A percentile compares a stretch with the other conserved stretches of the same genome.
Conservation (phyloP, 2,113 vertebrate genomes). For the Anseranas semipalmata region DNA sequence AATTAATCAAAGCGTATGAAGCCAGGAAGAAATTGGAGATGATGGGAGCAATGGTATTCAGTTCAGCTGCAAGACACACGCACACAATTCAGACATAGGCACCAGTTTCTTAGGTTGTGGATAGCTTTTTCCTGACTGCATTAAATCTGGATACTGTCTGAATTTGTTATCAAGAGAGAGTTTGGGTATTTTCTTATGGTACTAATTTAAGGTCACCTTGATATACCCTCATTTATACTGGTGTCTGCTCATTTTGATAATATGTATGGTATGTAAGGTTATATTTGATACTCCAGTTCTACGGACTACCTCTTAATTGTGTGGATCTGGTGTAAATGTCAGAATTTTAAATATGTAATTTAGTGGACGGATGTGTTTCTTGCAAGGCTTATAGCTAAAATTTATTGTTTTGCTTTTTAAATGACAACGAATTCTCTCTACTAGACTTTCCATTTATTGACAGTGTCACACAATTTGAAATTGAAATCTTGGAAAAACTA, state of each 20-base stretch:
- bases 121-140: neutral
- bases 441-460: neutral
- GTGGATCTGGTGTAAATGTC: neutral
- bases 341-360: neutral
- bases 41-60: conserved; percentile 95
- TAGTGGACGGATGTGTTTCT: neutral
- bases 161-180: neutral
- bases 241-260: neutral
- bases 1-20: conserved; percentile 97
- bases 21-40: conserved; percentile 99
- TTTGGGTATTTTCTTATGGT: neutral
- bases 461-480: neutral
- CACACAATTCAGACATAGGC: neutral
- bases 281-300: neutral
- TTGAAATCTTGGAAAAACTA: neutral
- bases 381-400: neutral
- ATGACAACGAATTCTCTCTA: neutral
- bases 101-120: neutral
- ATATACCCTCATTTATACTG: neutral
- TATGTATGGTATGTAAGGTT: neutral
- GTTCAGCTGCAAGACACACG: conserved; percentile 82
- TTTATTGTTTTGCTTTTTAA: neutral
- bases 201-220: neutral
- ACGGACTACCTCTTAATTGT: neutral
- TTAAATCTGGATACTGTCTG: neutral